Percentiles rank a stretch among this genome's conserved stretches.
Conservation (phyloP, 2,797 vertebrate genomes). For the Smutsia gigantea region DNA sequence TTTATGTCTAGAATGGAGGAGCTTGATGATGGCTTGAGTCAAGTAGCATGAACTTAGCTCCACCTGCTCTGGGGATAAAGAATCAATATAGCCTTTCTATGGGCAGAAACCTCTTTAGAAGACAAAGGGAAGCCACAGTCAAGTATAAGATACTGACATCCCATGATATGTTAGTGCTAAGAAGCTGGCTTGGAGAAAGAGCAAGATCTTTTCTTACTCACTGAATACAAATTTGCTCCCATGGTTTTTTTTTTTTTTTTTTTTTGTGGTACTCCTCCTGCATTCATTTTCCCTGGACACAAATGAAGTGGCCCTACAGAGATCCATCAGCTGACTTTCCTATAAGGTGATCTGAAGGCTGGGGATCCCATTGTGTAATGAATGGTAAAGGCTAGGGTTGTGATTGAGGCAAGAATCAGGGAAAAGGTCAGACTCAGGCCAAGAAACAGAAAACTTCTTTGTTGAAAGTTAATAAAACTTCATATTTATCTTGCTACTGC, state of each 20-base stretch:
- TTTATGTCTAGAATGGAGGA: slow-evolving; percentile 23
- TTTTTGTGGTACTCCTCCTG: neutral
- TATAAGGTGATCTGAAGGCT: neutral
- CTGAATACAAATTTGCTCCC: neutral
- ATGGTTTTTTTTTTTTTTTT: neutral
- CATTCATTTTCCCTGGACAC: neutral
- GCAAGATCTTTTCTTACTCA: neutral
- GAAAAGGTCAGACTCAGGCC: neutral
- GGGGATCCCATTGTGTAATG: neutral
- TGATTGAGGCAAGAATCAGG: neutral
- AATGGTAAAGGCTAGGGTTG: neutral
- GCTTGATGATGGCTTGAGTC: slow-evolving; percentile 1
- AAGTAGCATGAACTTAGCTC: slow-evolving; percentile 43
- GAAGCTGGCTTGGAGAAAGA: slow-evolving; percentile 15
- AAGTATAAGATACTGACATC: neutral
- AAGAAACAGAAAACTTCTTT: neutral
- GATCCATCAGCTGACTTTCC: neutral
- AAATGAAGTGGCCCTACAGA: neutral
- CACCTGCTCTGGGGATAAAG: neutral
- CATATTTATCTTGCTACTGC: neutral
- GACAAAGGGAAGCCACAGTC: neutral
- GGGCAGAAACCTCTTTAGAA: slow-evolving; percentile 51
- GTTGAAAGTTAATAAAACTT: slow-evolving; percentile 37
- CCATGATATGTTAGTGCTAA: neutral
- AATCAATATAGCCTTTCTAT: slow-evolving; percentile 56